Conservation (phyloP, 2,888 invertebrate species). For the Watsonalla cultraria region DNA sequence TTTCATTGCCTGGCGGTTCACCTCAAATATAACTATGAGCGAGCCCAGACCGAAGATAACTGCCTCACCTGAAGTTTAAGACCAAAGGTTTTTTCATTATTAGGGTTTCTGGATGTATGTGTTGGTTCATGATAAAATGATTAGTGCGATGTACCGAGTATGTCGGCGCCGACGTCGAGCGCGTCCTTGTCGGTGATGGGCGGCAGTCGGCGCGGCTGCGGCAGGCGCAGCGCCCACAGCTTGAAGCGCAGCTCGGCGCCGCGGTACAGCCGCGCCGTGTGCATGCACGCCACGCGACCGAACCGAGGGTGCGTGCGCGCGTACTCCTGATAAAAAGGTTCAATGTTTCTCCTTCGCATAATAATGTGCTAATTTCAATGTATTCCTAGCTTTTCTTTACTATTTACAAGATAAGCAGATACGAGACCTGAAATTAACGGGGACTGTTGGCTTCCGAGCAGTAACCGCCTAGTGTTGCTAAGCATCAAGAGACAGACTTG, state of each 20-base stretch:
- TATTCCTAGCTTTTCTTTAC: not conserved
- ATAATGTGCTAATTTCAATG: not conserved
- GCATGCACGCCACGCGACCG: conserved; percentile 27
- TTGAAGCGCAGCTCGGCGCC: conserved; percentile 29
- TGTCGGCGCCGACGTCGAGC: conserved; percentile 29
- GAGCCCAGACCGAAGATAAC: conserved; percentile 35
- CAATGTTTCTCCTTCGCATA: too few relatives aligned
- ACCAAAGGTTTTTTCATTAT: too few relatives aligned
- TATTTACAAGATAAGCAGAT: too few relatives aligned
- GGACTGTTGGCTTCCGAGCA: too few relatives aligned
- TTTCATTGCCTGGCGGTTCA: conserved; percentile 37
- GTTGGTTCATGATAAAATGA: too few relatives aligned
- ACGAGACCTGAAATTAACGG: too few relatives aligned
- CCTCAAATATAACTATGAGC: conserved; percentile 32
- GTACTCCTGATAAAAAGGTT: conserved; percentile 18
- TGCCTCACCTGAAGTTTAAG: conserved; percentile 29
- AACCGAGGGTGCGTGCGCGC: conserved; percentile 33
- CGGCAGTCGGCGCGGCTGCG: conserved; percentile 19
- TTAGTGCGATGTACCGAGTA: conserved; percentile 27
- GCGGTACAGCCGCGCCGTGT: conserved; percentile 26
- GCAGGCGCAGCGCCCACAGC: conserved; percentile 31
- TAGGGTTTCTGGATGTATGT: too few relatives aligned
- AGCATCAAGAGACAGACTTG: conserved; percentile 3
- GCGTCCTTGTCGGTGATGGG: conserved; percentile 27
- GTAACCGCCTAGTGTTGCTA: not conserved